A percentile compares a stretch with the other conserved stretches of the same genome.
phyloP scores from a whole-genome alignment of 2,797 vertebrate species.

The Sebastes nivosus region DNA sequence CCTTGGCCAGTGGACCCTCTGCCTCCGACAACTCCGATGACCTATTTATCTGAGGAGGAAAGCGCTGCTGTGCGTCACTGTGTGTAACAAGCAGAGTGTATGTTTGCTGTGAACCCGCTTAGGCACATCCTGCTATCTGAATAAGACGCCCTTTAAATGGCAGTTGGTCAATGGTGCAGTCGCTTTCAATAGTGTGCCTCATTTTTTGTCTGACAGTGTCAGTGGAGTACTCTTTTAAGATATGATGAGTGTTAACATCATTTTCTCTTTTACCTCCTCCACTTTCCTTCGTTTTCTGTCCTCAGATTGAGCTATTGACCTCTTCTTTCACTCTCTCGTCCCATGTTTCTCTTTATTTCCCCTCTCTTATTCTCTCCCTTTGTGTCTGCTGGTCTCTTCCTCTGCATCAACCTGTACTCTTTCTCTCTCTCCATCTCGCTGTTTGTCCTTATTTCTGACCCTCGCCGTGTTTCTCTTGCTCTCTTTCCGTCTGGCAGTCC shows the following conservation, averaged over 20 bases:
- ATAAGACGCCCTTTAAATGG: no score
- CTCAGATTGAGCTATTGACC: background rate
- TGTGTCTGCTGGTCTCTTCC: background rate
- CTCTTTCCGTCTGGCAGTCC: constrained; percentile 44
- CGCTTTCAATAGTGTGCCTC: no score
- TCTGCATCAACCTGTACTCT: background rate
- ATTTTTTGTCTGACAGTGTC: background rate
- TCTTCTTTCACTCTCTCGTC: background rate
- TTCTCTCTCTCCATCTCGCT: background rate
- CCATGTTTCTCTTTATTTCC: background rate
- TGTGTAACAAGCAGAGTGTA: no score
- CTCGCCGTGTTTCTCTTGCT: constrained; percentile 1
- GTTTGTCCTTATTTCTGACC: constrained; percentile 33
- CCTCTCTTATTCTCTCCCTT: background rate
- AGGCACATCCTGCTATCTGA: no score
- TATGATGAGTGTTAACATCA: background rate
- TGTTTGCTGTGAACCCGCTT: no score
- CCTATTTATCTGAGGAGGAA: no score
- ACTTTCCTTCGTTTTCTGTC: background rate
- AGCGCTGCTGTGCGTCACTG: no score
- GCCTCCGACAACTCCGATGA: no score
- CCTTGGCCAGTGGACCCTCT: no score
- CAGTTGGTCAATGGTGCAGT: no score
- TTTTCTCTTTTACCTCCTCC: background rate
- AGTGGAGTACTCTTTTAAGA: background rate